phyloP scores from a whole-genome alignment of 1,140 invertebrate genomes.

The Nasonia vitripennis region DNA sequence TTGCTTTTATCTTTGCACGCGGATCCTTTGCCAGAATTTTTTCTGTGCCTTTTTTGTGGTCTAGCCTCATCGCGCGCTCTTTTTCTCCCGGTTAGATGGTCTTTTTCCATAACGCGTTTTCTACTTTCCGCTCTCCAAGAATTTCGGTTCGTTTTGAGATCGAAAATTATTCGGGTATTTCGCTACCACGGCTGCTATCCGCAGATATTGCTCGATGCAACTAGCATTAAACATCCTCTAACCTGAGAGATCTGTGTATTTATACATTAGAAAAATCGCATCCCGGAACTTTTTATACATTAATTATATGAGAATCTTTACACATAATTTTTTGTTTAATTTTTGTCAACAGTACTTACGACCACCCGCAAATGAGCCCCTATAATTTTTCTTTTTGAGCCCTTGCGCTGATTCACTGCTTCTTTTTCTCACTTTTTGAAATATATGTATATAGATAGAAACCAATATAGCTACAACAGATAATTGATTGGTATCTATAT shows the following conservation, averaged over 20 bases:
- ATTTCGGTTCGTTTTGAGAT: neutral
- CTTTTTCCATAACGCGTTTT: neutral
- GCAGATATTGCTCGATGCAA: constrained; percentile 55
- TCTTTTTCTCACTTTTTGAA: constrained; percentile 67
- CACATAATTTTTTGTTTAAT: neutral
- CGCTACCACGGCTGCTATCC: constrained; percentile 59
- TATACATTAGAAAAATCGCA: constrained; percentile 64
- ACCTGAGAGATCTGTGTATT: constrained; percentile 60
- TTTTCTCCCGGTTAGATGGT: neutral
- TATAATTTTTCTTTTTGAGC: constrained; percentile 56
- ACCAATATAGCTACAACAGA: neutral
- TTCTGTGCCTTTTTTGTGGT: too few species aligned
- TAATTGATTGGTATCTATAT: constrained; percentile 40
- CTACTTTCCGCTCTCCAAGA: too few species aligned
- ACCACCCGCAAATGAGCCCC: constrained; percentile 52
- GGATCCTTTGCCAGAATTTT: too few species aligned
- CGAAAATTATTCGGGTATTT: neutral
- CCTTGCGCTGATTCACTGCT: constrained; percentile 70
- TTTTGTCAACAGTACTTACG: constrained; percentile 49
- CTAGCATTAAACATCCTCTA: constrained; percentile 61
- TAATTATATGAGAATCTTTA: constrained; percentile 39
- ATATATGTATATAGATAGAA: constrained; percentile 59
- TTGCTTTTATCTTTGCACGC: neutral
- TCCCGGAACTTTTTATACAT: constrained; percentile 55
- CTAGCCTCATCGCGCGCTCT: neutral